Evolutionary conservation across 2,797 vertebrate genomes (phyloP).

Genomic region (Oreochromis grahami): DNA sequence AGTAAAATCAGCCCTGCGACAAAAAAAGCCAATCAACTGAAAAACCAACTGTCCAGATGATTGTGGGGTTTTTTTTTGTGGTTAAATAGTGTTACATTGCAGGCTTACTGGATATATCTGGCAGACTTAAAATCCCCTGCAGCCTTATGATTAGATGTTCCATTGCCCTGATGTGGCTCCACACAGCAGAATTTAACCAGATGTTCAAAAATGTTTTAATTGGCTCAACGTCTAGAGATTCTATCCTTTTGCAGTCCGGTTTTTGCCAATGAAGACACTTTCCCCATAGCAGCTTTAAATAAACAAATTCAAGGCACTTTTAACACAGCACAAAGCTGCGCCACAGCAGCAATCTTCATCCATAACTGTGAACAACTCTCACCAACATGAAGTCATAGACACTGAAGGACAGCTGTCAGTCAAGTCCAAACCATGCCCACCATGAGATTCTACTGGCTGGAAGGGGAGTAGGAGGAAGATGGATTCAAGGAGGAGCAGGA

Average conservation of each 20-base stretch:
- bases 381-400: background rate
- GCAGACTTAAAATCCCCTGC: background rate
- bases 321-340: background rate
- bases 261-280: background rate
- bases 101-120: background rate
- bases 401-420: background rate
- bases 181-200: background rate
- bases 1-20: background rate
- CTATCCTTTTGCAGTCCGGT: background rate
- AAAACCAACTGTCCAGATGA: background rate
- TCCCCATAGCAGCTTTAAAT: background rate
- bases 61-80: background rate
- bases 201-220: background rate
- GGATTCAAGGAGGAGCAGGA: slow-evolving; percentile 32
- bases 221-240: background rate
- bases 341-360: background rate
- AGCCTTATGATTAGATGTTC: background rate
- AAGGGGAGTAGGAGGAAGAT: slow-evolving; percentile 67
- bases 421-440: slow-evolving; percentile 34
- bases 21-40: background rate
- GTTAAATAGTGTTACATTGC: background rate
- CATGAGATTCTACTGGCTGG: slow-evolving; percentile 85
- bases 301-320: background rate
- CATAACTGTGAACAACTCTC: background rate
- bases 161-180: background rate